Evolutionary conservation across 2,797 vertebrate species (phyloP).

Genomic region (Caiman crocodilus): DNA sequence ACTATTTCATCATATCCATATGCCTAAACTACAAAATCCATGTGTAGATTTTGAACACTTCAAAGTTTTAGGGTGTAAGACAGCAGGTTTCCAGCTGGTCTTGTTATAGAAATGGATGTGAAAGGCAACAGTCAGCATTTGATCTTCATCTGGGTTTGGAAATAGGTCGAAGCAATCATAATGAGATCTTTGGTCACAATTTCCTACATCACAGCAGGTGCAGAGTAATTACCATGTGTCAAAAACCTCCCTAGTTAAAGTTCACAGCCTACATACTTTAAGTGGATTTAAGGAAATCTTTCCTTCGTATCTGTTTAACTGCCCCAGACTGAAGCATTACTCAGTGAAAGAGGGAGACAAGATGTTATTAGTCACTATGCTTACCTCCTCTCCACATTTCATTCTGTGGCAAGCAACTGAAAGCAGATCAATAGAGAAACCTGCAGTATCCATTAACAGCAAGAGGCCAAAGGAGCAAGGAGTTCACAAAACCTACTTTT

Average conservation of each 20-base stretch:
- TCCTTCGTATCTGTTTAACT: not conserved
- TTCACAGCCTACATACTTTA: not conserved
- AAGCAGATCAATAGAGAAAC: not conserved
- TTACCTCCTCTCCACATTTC: not conserved
- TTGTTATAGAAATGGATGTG: not conserved
- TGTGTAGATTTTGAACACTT: not conserved
- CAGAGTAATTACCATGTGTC: not conserved
- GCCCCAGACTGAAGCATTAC: not conserved
- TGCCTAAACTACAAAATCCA: not conserved
- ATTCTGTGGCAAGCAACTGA: not conserved
- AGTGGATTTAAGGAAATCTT: not conserved
- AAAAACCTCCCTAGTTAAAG: not conserved
- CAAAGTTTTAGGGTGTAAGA: not conserved
- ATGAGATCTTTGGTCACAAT: not conserved
- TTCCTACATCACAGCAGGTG: not conserved
- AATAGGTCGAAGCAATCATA: not conserved
- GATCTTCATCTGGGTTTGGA: not conserved
- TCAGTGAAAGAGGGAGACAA: not conserved
- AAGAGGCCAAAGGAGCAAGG: not conserved
- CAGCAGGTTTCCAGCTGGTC: not conserved
- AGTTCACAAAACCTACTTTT: not conserved
- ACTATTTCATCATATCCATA: not conserved
- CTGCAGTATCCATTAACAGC: not conserved
- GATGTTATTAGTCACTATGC: not conserved
- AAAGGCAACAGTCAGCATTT: not conserved